Base-by-base conservation (phyloP, 35 echinoderm and acorn worm species). In the Stichopus chloronotus region DNA sequence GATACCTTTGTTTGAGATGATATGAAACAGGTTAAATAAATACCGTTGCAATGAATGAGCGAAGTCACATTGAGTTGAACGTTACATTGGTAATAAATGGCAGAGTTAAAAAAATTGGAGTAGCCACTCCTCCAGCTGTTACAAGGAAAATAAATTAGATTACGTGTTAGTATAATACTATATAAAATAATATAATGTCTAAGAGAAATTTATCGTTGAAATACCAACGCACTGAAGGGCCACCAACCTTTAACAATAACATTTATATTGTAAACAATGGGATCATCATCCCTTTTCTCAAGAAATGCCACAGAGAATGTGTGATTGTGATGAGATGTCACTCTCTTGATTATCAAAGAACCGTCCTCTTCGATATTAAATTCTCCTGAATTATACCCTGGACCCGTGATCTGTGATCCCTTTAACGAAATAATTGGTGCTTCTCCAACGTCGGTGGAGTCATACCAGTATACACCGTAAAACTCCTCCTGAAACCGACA, bases 381-480 rank as follows among this genome's bases (percentile, higher is more conserved):
- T 55, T 81, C 78, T 12, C 78, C 78, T 54, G 78, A 81, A 8
- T 7, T 52, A 19, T 81, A 81, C 52, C 78, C 78, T 20, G 25
- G 13, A 13, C 78, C 78, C 11, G 16, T 1, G 8, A 52, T 81
- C 3, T 5, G 14, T 13, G 78, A 53, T 13, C 52, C 53, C 23
- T 81, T 19, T 5, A 55, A 22, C 4, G 78, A 53, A 13, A 81
- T 81, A 5, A 81, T 17, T 54, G 78, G 7, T 9, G 8, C 52
- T 52, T 81, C 17, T 52, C 9, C 23, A 12, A 81, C 78, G 5
- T 81, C 53, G 14, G 78, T 30, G 25, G 78, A 81, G 25, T 52
- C 52, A 55, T 81, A 81, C 78, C 78, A 81, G 17, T 81, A 81
- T 9, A 81, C 78, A 52, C 78, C 23, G 52, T 81, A 81, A 52